These are phyloP conservation scores for Odontomachus brunneus DNA, from an alignment of 1,140 invertebrate genomes.

Conservation along the genomic window DNA sequence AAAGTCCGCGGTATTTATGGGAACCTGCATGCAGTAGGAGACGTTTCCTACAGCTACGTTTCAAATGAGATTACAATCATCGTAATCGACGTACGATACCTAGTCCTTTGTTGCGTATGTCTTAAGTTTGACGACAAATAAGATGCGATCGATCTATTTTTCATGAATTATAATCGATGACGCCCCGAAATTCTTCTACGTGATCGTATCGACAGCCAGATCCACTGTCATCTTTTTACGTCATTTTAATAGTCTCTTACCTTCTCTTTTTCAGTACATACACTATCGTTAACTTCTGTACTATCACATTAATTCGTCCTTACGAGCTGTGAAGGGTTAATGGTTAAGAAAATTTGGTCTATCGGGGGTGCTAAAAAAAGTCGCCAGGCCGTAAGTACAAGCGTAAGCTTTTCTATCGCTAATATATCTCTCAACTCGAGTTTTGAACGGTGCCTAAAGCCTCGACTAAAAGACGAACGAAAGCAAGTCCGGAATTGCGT, in stretches of 20 bases:
- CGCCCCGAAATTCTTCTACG: background rate
- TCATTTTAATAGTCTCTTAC: no score
- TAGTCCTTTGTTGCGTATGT: constrained; percentile 29
- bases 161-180: background rate
- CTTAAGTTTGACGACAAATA: constrained; percentile 32
- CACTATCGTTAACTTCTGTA: background rate
- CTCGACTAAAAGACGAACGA: constrained; percentile 62
- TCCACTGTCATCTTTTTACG: no score
- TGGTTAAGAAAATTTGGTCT: constrained; percentile 48
- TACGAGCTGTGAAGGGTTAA: constrained; percentile 46
- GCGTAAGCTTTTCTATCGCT: constrained; percentile 66
- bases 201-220: background rate
- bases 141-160: constrained; percentile 45
- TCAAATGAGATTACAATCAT: constrained; percentile 32
- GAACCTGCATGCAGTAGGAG: background rate
- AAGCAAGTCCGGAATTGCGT: constrained; percentile 76
- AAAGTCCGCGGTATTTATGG: constrained; percentile 30
- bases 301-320: constrained; percentile 26
- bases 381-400: constrained; percentile 60
- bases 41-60: background rate
- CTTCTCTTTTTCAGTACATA: background rate
- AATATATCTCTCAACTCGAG: constrained; percentile 66
- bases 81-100: constrained; percentile 32
- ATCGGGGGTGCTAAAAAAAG: constrained; percentile 20
- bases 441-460: constrained; percentile 72